Base-by-base conservation (phyloP, 2,113 vertebrate genomes). In the Poeciliopsis occidentalis region DNA sequence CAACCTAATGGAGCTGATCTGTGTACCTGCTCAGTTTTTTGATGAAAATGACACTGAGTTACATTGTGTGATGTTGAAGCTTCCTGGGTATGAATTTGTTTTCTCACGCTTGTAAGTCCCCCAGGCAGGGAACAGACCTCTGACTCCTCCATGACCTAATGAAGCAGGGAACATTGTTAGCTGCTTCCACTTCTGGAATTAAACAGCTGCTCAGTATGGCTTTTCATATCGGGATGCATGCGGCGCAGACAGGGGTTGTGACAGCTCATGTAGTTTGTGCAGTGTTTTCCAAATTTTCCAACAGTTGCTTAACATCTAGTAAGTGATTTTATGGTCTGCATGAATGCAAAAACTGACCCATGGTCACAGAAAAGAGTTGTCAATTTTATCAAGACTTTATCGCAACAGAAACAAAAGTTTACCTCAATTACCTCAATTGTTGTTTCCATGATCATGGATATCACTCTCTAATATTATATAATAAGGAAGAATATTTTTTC, bases 51-150 rank as follows among this genome's bases (percentile, higher is more conserved):
- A 79, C 94, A 90, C 79, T 96, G 95, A 91, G 95, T 91, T 88
- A 96, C 94, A 47, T 91, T 96, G 79, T 82, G 90, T 62, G 94
- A 92, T 74, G 95, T 92, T 66, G 91, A 89, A 73, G 82, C 92
- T 91, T 93, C 90, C 60, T 94, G 95, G 85, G 90, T 96, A 85
- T 98, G 97, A 65, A 99, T 98, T 72, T 96, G 97, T 94, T 95
- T 96, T 87, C 96, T 97, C 90, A 97, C 92, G 62, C 94, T 96
- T 89, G 96, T 96, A 75, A 98, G 87, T 82, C 97, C 97, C 82
- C 96, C 97, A 78, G 97, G 95, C 90, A 97, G 92, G 34, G 94
- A 95, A 82, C 95, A 95, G 80, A 95, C 93, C 80, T 95, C 96
- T 26, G 91, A 91, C 84, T 97, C 96, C 83, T 97, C 96, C 91